Base-by-base conservation (phyloP, 2,797 vertebrate genomes). In the Hemibagrus guttatus region DNA sequence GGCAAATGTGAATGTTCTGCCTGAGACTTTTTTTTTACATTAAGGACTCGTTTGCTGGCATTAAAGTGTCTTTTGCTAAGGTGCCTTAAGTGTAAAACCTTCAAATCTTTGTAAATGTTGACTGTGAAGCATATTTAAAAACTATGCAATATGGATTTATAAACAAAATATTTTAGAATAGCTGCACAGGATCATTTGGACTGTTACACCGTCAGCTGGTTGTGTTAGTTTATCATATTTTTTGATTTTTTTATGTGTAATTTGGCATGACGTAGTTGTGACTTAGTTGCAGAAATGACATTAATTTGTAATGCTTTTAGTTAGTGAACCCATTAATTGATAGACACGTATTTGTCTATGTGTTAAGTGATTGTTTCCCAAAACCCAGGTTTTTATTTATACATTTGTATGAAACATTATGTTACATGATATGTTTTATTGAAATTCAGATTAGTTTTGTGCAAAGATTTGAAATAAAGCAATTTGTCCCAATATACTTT, bases 71-170 rank as follows among this genome's bases (percentile, higher is more conserved):
- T 88, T 87, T 88, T 85, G 21, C n/a, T 78, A 42, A 76, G 81
- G 16, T 56, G 58, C 52, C 23, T 86, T 86, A 59, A 88, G 80
- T 86, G 56, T 49, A 86, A 56, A 80, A 69, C 35, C 49, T 71
- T 81, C 21, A 81, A 35, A 13, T 66, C 56, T 76, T 87, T 80
- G 59, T 81, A 85, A 64, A 64, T 84, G 76, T 81, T 81, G 83
- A 85, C 83, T 87, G 86, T 87, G 69, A 85, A 75, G 23, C 26
- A 52, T 85, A 56, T 87, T 81, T 75, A 85, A 66, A 84, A 69
- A 31, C 83, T 85, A 87, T 87, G 87, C 83, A 85, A 85, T 19
- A 66, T 35, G 13, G n/a, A 85, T 87, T 87, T 81, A 6, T 75
- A 66, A 81, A 81, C 12, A 75, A 19, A 68, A 84, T 72, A 56